These are phyloP conservation scores for Rhingia campestris DNA, from an alignment of 2,888 invertebrate species.

Conservation along the genomic window DNA sequence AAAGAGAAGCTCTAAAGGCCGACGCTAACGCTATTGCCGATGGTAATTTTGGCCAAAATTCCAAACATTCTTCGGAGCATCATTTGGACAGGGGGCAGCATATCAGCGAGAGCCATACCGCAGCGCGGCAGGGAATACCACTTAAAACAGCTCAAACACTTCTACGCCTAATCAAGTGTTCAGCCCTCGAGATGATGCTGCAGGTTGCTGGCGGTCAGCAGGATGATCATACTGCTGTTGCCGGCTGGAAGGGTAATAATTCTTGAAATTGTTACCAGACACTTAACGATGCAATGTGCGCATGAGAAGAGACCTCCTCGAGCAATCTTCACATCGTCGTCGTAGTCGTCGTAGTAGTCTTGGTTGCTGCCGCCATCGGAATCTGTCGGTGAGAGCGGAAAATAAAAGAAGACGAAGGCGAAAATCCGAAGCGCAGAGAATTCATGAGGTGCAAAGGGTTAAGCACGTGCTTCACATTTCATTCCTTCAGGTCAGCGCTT, in stretches of 20 bases:
- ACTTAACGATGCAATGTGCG: constrained; percentile 74
- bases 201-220: constrained; percentile 65
- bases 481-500: constrained; percentile 74
- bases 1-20: constrained; percentile 12
- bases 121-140: constrained; percentile 60
- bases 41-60: constrained; percentile 69
- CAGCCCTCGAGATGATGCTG: constrained; percentile 71
- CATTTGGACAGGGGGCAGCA: constrained; percentile 53
- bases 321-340: constrained; percentile 70
- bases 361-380: constrained; percentile 56
- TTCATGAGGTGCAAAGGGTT: constrained; percentile 74
- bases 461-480: constrained; percentile 75
- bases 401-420: constrained; percentile 47
- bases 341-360: constrained; percentile 14
- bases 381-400: constrained; percentile 46
- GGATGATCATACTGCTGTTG: constrained; percentile 70
- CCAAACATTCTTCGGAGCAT: constrained; percentile 64
- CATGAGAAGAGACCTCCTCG: constrained; percentile 72
- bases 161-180: constrained; percentile 74
- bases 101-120: constrained; percentile 21
- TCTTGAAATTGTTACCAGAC: constrained; percentile 74
- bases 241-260: constrained; percentile 73
- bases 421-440: constrained; percentile 65
- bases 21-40: constrained; percentile 48
- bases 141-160: constrained; percentile 72